phyloP scores from a whole-genome alignment of 2,113 vertebrate genomes.

The Podilymbus podiceps region DNA sequence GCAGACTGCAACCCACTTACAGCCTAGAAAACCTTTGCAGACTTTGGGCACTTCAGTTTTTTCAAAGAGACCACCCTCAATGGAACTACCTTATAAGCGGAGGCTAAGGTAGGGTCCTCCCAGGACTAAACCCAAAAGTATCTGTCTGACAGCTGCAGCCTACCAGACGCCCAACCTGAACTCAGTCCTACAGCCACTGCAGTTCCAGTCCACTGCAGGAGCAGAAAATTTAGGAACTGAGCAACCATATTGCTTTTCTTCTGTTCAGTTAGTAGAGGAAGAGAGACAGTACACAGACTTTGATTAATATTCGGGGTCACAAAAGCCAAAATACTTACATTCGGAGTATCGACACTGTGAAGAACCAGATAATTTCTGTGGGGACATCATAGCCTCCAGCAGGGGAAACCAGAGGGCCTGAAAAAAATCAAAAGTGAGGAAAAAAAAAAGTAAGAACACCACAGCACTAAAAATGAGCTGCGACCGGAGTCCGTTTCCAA shows the following conservation, averaged over 20 bases:
- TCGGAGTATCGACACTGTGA: constrained; percentile 74
- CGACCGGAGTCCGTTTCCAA: neutral
- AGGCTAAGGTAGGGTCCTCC: neutral
- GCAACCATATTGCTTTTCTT: neutral
- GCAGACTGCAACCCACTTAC: neutral
- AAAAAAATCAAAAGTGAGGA: neutral
- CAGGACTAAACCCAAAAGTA: neutral
- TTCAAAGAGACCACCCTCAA: neutral
- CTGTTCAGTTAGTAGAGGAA: neutral
- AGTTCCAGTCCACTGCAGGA: neutral
- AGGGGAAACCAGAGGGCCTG: constrained; percentile 95
- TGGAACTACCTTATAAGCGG: neutral
- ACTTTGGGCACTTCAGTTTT: neutral
- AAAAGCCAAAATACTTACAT: constrained; percentile 68
- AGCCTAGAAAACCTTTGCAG: neutral
- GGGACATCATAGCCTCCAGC: constrained; percentile 93
- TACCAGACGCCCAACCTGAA: neutral
- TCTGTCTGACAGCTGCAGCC: neutral
- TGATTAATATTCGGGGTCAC: neutral
- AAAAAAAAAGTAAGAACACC: neutral
- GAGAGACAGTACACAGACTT: neutral
- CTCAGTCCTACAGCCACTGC: neutral
- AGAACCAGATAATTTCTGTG: constrained; percentile 84
- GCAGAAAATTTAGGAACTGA: neutral
- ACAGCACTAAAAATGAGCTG: neutral